Percentiles rank a stretch among this genome's conserved stretches.
phyloP scores from a whole-genome alignment of 1,140 invertebrate species.

The Anoplolepis gracilipes region DNA sequence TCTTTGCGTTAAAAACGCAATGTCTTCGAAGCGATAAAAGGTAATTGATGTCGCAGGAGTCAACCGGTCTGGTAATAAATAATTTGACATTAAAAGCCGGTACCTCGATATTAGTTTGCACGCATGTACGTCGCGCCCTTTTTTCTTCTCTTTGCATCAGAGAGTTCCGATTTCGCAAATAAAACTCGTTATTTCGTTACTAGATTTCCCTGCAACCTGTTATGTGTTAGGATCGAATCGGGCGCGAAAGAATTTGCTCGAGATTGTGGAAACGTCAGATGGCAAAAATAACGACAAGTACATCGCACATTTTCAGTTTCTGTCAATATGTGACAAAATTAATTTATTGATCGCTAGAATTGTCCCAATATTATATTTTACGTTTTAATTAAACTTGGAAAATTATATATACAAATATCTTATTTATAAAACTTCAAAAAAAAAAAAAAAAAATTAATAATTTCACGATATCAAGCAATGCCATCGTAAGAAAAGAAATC shows the following conservation, averaged over 20 bases:
- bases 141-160: slow-evolving; percentile 42
- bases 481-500: slow-evolving; percentile 20
- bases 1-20: slow-evolving; percentile 34
- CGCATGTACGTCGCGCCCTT: slow-evolving; percentile 1
- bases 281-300: background rate
- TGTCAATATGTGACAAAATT: too few species aligned
- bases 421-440: too few species aligned
- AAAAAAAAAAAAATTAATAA: background rate
- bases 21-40: slow-evolving; percentile 30
- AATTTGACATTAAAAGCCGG: slow-evolving; percentile 24
- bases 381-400: background rate
- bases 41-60: slow-evolving; percentile 44
- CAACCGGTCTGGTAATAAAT: slow-evolving; percentile 37
- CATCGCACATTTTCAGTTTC: background rate
- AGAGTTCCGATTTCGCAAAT: slow-evolving; percentile 59
- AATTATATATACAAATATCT: background rate
- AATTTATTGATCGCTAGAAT: too few species aligned
- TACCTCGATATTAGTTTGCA: slow-evolving; percentile 29
- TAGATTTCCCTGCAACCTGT: slow-evolving; percentile 53
- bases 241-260: slow-evolving; percentile 40
- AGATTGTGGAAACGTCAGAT: slow-evolving; percentile 35
- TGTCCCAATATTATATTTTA: too few species aligned
- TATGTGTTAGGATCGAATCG: slow-evolving; percentile 18
- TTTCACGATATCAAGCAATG: background rate
- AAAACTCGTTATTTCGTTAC: slow-evolving; percentile 68